phyloP scores from a whole-genome alignment of 2,113 vertebrate species.

The Lepidothrix coronata region DNA sequence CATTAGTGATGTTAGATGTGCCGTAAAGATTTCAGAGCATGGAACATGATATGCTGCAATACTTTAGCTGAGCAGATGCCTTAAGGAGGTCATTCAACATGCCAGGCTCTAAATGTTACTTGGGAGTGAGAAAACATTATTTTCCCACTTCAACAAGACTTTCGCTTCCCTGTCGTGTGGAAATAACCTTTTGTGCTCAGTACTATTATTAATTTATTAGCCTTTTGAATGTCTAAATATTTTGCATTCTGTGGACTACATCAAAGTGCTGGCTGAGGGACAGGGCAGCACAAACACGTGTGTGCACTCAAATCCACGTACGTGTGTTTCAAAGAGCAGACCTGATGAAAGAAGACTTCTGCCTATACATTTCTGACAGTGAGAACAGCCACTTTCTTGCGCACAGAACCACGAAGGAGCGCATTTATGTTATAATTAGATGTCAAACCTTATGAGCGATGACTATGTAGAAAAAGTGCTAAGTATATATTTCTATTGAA shows the following conservation, averaged over 20 bases:
- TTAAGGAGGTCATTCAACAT: constrained; percentile 53
- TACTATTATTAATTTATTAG: constrained; percentile 57
- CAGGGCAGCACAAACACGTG: background rate
- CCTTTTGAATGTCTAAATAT: background rate
- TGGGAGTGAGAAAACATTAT: constrained; percentile 39
- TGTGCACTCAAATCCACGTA: background rate
- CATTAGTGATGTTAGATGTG: background rate
- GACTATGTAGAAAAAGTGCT: background rate
- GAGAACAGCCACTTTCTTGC: background rate
- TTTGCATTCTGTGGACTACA: background rate
- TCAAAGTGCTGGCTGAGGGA: background rate
- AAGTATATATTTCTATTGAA: constrained; percentile 29
- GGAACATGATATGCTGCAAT: background rate
- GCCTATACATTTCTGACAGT: background rate
- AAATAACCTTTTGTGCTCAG: constrained; percentile 37
- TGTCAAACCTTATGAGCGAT: background rate
- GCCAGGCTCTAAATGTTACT: constrained; percentile 36
- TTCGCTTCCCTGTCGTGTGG: constrained; percentile 7
- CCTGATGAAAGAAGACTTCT: background rate
- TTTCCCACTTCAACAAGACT: constrained; percentile 21
- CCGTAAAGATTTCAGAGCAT: background rate
- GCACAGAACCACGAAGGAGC: background rate
- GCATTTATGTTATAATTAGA: background rate
- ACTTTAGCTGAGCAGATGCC: background rate
- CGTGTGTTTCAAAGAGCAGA: background rate